phyloP scores from a whole-genome alignment of 2,888 invertebrate species.

The Drosophila diplacantha region DNA sequence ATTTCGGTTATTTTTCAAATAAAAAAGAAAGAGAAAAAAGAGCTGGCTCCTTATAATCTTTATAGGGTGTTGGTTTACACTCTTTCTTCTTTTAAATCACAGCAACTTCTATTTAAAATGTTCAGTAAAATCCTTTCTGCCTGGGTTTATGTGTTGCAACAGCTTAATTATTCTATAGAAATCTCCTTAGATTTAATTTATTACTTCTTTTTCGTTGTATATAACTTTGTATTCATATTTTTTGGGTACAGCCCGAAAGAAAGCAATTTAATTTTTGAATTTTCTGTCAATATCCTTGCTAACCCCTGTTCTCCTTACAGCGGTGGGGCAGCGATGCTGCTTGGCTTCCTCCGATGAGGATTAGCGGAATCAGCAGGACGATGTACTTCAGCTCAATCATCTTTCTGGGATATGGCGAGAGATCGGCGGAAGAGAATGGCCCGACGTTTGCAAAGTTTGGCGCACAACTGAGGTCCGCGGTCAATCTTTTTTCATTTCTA shows the following conservation, averaged over 20 bases:
- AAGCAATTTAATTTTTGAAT: neutral
- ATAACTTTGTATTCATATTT: too few relatives aligned
- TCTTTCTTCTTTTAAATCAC: neutral
- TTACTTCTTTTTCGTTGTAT: too few relatives aligned
- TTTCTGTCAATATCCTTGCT: neutral
- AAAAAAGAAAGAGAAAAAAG: neutral
- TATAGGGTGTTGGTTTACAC: too few relatives aligned
- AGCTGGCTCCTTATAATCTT: too few relatives aligned
- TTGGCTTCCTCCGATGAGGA: neutral
- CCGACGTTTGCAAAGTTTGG: constrained; percentile 62
- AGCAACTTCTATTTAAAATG: neutral
- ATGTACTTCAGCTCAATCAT: constrained; percentile 9
- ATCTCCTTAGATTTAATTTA: neutral
- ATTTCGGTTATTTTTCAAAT: neutral
- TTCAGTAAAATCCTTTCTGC: neutral
- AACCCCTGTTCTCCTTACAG: constrained; percentile 18
- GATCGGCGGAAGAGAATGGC: constrained; percentile 15
- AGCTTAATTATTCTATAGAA: neutral
- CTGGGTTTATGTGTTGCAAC: neutral
- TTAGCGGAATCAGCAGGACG: constrained; percentile 15
- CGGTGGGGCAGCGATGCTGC: constrained; percentile 23
- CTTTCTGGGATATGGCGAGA: neutral
- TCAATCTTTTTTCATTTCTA: constrained; percentile 49
- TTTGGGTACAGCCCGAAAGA: neutral
- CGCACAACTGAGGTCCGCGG: constrained; percentile 55